These are phyloP conservation scores for Mastacembelus armatus DNA, from an alignment of 2,797 vertebrate species.

Conservation along the genomic window DNA sequence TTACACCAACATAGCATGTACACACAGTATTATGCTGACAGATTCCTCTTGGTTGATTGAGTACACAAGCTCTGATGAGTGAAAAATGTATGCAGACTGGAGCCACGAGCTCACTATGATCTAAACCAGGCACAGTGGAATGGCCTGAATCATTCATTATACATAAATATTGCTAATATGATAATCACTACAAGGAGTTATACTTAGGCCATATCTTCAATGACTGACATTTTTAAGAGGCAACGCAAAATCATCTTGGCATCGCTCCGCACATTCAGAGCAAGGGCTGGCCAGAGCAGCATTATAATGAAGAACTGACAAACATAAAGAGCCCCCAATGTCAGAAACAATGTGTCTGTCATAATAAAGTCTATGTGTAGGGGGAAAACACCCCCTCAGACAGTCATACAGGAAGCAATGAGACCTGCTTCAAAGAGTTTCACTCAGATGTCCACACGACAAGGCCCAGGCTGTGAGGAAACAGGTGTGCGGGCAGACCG, in stretches of 20 bases:
- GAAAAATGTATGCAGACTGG: conserved; percentile 52
- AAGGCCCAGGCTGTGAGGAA: conserved; percentile 75
- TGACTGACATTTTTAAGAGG: conserved; percentile 8
- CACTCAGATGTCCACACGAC: conserved; percentile 74
- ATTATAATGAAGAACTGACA: conserved; percentile 55
- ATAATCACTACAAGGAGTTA: conserved; percentile 9
- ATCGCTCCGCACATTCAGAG: conserved; percentile 17
- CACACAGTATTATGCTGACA: conserved; percentile 64
- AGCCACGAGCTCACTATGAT: conserved; percentile 32
- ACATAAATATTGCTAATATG: conserved; percentile 18
- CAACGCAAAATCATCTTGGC: conserved; percentile 17
- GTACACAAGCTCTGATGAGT: conserved; percentile 61
- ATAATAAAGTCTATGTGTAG: conserved; percentile 63
- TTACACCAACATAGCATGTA: conserved; percentile 53
- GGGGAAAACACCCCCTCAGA: conserved; percentile 63
- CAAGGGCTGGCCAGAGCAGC: conserved; percentile 21
- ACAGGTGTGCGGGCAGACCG: conserved; percentile 79
- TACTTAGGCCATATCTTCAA: background rate
- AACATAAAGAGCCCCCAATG: conserved; percentile 62
- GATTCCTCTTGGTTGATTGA: conserved; percentile 65
- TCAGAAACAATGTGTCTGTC: conserved; percentile 68
- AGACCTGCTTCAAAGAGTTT: conserved; percentile 82
- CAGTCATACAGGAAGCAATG: conserved; percentile 87
- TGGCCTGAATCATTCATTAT: conserved; percentile 4
- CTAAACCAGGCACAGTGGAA: conserved; percentile 15